phyloP scores from a whole-genome alignment of 2,888 invertebrate species.

The Aleiodes alternator region DNA sequence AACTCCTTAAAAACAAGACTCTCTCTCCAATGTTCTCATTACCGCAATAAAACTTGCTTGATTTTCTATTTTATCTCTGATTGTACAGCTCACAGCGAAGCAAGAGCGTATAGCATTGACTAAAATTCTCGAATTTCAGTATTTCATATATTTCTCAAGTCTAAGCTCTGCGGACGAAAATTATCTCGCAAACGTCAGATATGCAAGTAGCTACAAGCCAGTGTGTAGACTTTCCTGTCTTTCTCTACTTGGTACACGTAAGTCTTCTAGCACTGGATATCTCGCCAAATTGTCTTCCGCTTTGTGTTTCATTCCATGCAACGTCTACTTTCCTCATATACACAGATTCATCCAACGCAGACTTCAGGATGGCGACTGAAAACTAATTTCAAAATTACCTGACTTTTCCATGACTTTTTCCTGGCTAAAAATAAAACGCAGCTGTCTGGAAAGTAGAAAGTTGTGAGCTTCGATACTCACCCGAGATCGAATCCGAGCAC shows the following conservation, averaged over 20 bases:
- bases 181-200: constrained; percentile 60
- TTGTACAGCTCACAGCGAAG: constrained; percentile 24
- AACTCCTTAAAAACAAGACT: too few species aligned
- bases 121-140: neutral
- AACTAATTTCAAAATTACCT: too few species aligned
- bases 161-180: constrained; percentile 52
- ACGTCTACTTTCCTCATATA: neutral
- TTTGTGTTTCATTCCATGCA: constrained; percentile 10
- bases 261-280: neutral
- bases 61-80: constrained; percentile 22
- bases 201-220: constrained; percentile 50
- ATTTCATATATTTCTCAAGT: constrained; percentile 35
- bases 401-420: neutral
- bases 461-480: too few species aligned
- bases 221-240: constrained; percentile 51
- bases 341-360: too few species aligned
- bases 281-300: constrained; percentile 9
- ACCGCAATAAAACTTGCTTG: neutral
- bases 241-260: neutral
- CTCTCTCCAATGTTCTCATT: too few species aligned
- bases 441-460: too few species aligned
- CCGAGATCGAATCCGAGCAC: too few species aligned
- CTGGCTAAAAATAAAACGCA: too few species aligned
- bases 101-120: neutral
- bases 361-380: too few species aligned